A percentile compares a stretch with the other conserved stretches of the same genome.
phyloP scores from a whole-genome alignment of 2,113 vertebrate species.

The Corydoras sp. region DNA sequence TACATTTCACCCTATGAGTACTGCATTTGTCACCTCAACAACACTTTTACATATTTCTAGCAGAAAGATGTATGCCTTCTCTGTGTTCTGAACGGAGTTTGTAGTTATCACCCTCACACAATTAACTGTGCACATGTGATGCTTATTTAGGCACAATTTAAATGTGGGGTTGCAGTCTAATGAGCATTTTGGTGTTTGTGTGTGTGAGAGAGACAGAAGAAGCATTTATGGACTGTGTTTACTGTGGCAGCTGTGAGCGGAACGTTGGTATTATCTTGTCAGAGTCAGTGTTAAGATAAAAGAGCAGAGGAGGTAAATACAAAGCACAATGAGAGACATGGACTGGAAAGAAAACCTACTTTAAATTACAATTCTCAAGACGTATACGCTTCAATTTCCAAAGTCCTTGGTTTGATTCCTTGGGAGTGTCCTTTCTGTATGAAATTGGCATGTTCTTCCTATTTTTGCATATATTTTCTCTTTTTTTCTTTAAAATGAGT shows the following conservation, averaged over 20 bases:
- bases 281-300: conserved; percentile 24
- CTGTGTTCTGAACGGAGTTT: conserved; percentile 21
- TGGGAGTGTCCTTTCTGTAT: no score
- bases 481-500: no score
- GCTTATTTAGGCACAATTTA: conserved; percentile 31
- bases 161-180: conserved; percentile 37
- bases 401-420: neutral
- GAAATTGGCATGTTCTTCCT: no score
- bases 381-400: no score
- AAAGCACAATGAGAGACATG: no score
- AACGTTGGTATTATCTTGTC: conserved; percentile 45
- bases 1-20: no score
- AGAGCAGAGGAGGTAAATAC: conserved; percentile 4
- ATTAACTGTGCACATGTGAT: neutral
- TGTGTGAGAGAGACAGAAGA: conserved; percentile 11
- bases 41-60: neutral
- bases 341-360: neutral
- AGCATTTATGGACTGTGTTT: conserved; percentile 39
- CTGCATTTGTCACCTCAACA: no score
- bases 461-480: no score
- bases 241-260: conserved; percentile 25
- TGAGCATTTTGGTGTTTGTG: conserved; percentile 23
- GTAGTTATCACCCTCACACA: conserved; percentile 7
- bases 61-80: neutral
- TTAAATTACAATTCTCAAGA: no score